Conservation (phyloP, 1,140 invertebrate species). For the Aphelenchoides avenae region DNA sequence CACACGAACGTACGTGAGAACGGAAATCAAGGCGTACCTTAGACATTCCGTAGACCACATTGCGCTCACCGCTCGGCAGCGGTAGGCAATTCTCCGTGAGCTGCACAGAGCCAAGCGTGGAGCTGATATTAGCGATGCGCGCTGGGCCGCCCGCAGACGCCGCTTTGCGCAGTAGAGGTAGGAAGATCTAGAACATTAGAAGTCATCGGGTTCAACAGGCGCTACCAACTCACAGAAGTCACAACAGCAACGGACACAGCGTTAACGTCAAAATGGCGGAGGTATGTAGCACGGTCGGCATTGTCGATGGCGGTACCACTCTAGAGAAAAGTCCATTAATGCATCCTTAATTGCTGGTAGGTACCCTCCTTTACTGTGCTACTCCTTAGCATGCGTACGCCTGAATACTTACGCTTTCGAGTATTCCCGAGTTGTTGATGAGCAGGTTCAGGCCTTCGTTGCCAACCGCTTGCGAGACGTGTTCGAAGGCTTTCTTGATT, state of each 20-base stretch:
- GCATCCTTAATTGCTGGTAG: neutral
- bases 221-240: neutral
- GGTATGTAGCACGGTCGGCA: neutral
- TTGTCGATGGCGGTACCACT: neutral
- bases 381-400: slow-evolving; percentile 1
- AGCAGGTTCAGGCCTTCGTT: slow-evolving; percentile 15
- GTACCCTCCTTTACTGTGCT: neutral
- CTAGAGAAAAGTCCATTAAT: neutral
- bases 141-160: neutral
- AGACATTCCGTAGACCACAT: no score
- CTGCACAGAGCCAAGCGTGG: neutral
- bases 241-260: neutral
- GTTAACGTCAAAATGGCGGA: neutral
- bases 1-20: no score
- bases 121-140: neutral
- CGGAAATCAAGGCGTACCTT: no score
- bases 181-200: neutral
- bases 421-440: slow-evolving; percentile 20
- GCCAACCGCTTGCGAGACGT: neutral
- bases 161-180: neutral
- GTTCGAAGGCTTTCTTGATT: neutral
- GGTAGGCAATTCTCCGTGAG: neutral
- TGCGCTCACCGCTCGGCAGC: no score
- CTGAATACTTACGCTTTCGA: neutral
- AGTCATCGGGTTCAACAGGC: neutral